phyloP scores from a whole-genome alignment of 2,888 invertebrate genomes.

The Tenthredo amoena region DNA sequence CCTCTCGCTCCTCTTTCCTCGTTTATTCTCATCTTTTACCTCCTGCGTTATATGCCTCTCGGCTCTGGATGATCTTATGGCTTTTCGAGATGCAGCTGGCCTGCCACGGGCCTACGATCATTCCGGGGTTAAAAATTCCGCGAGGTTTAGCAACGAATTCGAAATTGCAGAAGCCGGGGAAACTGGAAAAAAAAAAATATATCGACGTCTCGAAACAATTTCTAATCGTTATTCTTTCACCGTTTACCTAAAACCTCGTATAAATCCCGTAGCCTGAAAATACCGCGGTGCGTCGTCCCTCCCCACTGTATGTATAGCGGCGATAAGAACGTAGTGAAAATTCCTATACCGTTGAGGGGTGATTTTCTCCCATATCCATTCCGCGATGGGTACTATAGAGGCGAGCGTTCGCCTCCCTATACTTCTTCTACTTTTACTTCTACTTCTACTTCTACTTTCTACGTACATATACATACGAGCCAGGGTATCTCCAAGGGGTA shows the following conservation, averaged over 20 bases:
- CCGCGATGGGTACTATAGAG: not conserved
- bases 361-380: slow-evolving; percentile 1
- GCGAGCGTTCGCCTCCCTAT: slow-evolving; percentile 61
- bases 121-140: not conserved
- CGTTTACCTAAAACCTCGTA: too few relatives aligned
- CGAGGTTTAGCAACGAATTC: not conserved
- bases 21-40: slow-evolving; percentile 22
- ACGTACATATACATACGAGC: slow-evolving; percentile 46
- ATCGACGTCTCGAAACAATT: too few relatives aligned
- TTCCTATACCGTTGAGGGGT: not conserved
- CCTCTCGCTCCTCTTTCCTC: slow-evolving; percentile 60
- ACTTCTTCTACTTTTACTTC: slow-evolving; percentile 58
- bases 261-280: too few relatives aligned
- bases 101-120: not conserved
- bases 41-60: not conserved
- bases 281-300: too few relatives aligned
- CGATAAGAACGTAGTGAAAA: not conserved
- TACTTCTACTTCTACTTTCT: slow-evolving; percentile 33
- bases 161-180: too few relatives aligned
- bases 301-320: not conserved
- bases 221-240: not conserved
- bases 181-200: too few relatives aligned
- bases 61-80: not conserved
- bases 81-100: not conserved
- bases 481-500: slow-evolving; percentile 69